Evolutionary conservation across 2,797 vertebrate genomes (phyloP).

Genomic region (Parauchenoglanis punctatus): DNA sequence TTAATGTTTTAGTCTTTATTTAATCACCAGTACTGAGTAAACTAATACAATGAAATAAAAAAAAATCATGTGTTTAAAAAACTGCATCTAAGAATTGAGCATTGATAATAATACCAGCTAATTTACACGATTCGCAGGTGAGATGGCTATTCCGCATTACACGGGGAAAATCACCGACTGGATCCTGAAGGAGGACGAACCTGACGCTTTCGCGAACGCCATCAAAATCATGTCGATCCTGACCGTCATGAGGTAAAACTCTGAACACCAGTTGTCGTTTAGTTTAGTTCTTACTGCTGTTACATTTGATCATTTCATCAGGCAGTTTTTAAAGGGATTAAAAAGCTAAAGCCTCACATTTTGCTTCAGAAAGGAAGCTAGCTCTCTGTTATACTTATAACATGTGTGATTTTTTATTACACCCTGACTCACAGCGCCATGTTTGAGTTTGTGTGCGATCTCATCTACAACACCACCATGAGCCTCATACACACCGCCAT

Average conservation of each 20-base stretch:
- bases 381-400: neutral
- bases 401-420: neutral
- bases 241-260: constrained; percentile 80
- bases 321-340: neutral
- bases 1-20: neutral
- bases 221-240: constrained; percentile 79
- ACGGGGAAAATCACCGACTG: constrained; percentile 84
- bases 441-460: constrained; percentile 83
- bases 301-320: neutral
- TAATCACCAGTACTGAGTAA: neutral
- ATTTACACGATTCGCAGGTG: constrained; percentile 70
- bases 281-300: neutral
- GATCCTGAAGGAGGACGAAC: constrained; percentile 77
- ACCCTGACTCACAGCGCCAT: constrained; percentile 70
- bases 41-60: neutral
- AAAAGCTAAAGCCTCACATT: neutral
- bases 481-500: constrained; percentile 76
- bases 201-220: constrained; percentile 74
- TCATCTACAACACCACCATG: constrained; percentile 78
- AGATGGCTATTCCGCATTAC: constrained; percentile 89
- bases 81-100: neutral
- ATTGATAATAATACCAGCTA: neutral
- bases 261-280: neutral
- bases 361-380: neutral
- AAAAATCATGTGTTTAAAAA: neutral